phyloP scores from a whole-genome alignment of 2,888 invertebrate species.

The Drosophila nr. perissopoda region DNA sequence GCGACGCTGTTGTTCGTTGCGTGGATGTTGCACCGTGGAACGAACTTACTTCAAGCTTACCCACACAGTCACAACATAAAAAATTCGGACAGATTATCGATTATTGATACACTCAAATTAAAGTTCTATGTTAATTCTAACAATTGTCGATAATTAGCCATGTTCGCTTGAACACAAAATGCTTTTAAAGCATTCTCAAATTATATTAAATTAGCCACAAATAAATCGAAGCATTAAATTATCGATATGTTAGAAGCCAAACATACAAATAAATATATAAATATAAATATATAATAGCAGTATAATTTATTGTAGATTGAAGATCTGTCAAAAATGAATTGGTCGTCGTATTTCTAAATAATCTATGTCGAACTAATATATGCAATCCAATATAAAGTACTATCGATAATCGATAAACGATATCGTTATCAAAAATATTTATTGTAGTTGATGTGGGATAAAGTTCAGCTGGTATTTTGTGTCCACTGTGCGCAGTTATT shows the following conservation, averaged over 20 bases:
- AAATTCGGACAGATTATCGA: background rate
- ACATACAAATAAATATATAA: background rate
- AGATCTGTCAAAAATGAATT: background rate
- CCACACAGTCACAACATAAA: background rate
- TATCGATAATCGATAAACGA: background rate
- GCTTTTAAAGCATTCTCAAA: background rate
- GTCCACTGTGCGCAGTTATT: constrained; percentile 32
- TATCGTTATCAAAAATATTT: background rate
- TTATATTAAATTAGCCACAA: background rate
- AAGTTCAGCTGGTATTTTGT: background rate
- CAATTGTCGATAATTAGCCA: background rate
- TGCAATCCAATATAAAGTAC: background rate
- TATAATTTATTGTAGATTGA: background rate
- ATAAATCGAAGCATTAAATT: background rate
- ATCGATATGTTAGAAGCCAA: background rate
- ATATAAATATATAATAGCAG: background rate
- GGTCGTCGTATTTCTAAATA: background rate
- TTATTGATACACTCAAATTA: background rate
- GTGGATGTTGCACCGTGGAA: constrained; percentile 32
- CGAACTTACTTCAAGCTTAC: background rate
- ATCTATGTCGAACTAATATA: background rate
- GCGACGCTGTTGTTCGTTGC: constrained; percentile 26
- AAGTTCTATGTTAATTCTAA: background rate
- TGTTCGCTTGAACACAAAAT: background rate
- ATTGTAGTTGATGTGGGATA: background rate